Percentiles rank a stretch among this genome's conserved stretches.
phyloP scores from a whole-genome alignment of 2,888 invertebrate species.

The Hirtodrosophila alboralis region DNA sequence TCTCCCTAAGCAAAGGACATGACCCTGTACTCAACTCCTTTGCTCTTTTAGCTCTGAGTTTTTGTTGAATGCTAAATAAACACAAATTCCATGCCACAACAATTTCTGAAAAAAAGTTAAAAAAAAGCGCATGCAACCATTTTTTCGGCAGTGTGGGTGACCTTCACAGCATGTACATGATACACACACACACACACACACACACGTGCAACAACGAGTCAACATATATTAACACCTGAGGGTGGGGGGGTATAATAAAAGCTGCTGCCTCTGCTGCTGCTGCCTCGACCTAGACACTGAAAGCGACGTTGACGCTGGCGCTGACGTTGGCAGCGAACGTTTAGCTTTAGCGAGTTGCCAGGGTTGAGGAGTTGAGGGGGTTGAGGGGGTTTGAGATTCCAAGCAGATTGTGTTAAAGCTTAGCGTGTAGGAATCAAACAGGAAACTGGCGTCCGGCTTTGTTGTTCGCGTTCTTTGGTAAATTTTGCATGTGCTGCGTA shows the following conservation, averaged over 20 bases:
- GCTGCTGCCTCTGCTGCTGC: slow-evolving; percentile 21
- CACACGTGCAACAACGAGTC: too few relatives aligned
- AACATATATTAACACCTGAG: slow-evolving; percentile 16
- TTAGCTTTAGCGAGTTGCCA: slow-evolving; percentile 1
- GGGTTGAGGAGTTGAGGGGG: slow-evolving; percentile 5
- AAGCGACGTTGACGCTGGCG: slow-evolving; percentile 34
- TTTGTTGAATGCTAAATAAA: too few relatives aligned
- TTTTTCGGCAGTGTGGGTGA: slow-evolving; percentile 22
- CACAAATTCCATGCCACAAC: neutral
- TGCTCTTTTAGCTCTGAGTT: too few relatives aligned
- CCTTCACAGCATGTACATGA: slow-evolving; percentile 26
- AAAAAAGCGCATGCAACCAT: slow-evolving; percentile 2
- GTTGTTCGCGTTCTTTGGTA: slow-evolving; percentile 7
- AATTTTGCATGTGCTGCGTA: slow-evolving; percentile 39
- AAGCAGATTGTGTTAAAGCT: slow-evolving; percentile 45
- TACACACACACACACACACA: slow-evolving; percentile 17
- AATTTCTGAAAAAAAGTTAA: neutral
- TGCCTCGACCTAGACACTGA: slow-evolving; percentile 79
- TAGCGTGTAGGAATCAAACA: slow-evolving; percentile 28
- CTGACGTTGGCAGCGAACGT: slow-evolving; percentile 7
- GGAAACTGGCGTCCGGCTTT: slow-evolving; percentile 24
- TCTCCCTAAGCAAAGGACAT: too few relatives aligned
- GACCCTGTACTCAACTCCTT: too few relatives aligned
- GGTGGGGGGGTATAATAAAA: slow-evolving; percentile 26
- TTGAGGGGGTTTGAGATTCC: neutral